Base-by-base conservation (phyloP, 2,797 vertebrate species). In the Helostoma temminkii region DNA sequence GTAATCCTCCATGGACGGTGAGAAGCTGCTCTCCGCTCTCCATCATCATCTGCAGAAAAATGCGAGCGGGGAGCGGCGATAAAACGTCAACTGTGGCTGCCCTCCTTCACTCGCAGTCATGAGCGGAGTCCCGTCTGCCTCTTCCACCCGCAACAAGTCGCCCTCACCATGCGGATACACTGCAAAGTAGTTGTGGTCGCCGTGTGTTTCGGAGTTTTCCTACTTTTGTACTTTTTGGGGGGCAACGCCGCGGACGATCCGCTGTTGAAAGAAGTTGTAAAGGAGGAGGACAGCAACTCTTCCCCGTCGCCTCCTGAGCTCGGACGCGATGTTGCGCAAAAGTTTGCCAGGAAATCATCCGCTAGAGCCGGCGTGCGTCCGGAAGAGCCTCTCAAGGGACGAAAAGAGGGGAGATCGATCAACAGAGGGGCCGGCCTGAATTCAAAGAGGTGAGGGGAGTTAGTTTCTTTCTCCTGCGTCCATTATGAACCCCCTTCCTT, bases 151-250 rank as follows among this genome's bases (percentile, higher is more conserved):
- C 63, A 84, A 64, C 78, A 68, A 78, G 83, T 80, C 82, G 79
- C 81, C 66, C 78, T 82, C 91, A 80, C 79, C 82, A 95, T 95
- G 94, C 93, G 94, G 82, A 92, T 94, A 77, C 90, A 92, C 77
- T 86, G 89, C 80, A 94, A 87, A 89, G 55, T 94, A 70, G 86
- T 87, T 69, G 78, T 65, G 85, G 82, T 94, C 89, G 91, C 87
- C 66, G 61, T 89, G 48, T 91, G 93, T 64, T 88, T 94, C 24
- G 94, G 92, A 94, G 84, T 94, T 94, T 94, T 94, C 54, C 76
- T 95, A 92, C 93, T 95, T 93, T 82, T 95, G 72, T 94, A 94
- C 93, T 94, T 95, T 89, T 92, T 86, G 63, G 92, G 93, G 82
- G 90, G 92, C 43, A 94, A 91, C 63, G 74, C 82, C 65, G 91